phyloP scores from a whole-genome alignment of 2,888 invertebrate species.

The Drosophila atroscutellata region DNA sequence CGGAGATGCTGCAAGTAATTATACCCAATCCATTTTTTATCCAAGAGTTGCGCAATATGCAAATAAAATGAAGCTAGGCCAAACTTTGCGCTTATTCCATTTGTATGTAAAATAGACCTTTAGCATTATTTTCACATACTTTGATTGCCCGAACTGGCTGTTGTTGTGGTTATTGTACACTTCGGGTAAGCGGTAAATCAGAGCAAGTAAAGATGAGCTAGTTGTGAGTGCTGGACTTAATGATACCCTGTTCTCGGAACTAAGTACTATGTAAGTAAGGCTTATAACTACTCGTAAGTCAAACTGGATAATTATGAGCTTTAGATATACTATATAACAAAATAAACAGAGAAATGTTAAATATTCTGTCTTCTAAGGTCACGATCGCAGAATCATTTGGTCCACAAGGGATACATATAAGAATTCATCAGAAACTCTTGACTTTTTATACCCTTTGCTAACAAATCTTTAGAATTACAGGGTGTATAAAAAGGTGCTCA shows the following conservation, averaged over 20 bases:
- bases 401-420: not conserved
- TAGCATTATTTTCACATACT: conserved; percentile 75
- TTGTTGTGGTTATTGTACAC: not conserved
- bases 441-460: not conserved
- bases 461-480: not conserved
- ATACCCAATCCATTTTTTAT: conserved; percentile 51
- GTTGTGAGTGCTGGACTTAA: not conserved
- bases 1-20: conserved; percentile 56
- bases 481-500: conserved; percentile 38
- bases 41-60: conserved; percentile 45
- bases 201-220: not conserved
- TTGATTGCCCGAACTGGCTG: conserved; percentile 44
- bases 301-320: not conserved
- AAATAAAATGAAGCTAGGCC: conserved; percentile 44
- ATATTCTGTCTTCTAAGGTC: not conserved
- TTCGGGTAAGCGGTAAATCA: conserved; percentile 26
- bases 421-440: not conserved
- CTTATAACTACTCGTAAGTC: not conserved
- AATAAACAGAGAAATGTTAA: not conserved
- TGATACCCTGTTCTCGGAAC: conserved; percentile 5
- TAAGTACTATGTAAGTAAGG: not conserved
- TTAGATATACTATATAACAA: not conserved
- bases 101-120: conserved; percentile 60
- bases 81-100: conserved; percentile 33
- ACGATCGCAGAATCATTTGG: not conserved